These are phyloP conservation scores for Macrobrachium rosenbergii DNA, from an alignment of 1,140 invertebrate genomes.

Conservation along the genomic window DNA sequence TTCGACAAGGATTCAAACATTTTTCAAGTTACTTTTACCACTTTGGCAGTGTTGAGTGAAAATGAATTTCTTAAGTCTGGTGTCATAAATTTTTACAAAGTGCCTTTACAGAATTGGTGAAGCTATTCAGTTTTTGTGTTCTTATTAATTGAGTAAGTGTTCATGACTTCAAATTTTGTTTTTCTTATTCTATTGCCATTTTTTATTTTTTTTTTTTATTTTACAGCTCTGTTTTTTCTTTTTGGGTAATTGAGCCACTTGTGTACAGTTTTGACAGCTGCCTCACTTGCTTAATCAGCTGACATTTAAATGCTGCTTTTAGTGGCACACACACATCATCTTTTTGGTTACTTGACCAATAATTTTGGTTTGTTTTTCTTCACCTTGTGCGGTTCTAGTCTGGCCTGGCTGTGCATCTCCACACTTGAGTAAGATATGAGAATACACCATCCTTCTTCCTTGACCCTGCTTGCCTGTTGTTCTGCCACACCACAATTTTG, in stretches of 20 bases:
- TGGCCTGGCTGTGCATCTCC: conserved; percentile 75
- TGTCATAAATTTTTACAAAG: no score
- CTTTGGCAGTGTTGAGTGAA: no score
- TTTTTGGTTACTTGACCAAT: conserved; percentile 42
- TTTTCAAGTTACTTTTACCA: no score
- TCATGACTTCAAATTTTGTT: no score
- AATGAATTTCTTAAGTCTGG: no score
- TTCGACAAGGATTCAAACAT: no score
- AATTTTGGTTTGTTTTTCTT: conserved; percentile 66
- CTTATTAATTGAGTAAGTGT: no score
- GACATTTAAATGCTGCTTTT: conserved; percentile 49
- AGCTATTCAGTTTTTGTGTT: no score
- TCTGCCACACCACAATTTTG: conserved; percentile 14
- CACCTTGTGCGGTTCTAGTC: conserved; percentile 70
- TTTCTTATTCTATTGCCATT: no score
- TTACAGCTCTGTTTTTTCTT: conserved; percentile 33
- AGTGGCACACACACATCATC: conserved; percentile 42
- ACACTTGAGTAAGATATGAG: conserved; percentile 74
- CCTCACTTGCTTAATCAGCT: conserved; percentile 50
- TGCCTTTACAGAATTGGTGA: no score
- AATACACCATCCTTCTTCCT: conserved; percentile 54
- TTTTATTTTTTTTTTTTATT: not conserved
- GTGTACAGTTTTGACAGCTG: conserved; percentile 10
- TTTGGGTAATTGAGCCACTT: conserved; percentile 14
- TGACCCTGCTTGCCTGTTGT: conserved; percentile 34